Base-by-base conservation (phyloP, 2,797 vertebrate genomes). In the Heterohyrax brucei region DNA sequence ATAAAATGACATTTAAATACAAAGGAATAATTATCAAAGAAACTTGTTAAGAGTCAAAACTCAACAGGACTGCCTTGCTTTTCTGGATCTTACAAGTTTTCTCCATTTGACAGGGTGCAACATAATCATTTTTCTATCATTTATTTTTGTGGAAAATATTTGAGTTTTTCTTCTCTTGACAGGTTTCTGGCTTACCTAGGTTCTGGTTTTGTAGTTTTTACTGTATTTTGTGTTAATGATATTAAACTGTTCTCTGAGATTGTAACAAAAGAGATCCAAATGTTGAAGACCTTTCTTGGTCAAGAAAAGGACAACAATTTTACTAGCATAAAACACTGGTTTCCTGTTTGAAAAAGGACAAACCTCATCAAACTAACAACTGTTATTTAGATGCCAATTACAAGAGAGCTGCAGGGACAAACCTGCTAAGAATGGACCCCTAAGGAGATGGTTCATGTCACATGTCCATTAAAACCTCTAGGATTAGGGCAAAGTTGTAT, bases 331-430 rank as follows among this genome's bases (percentile, higher is more conserved):
- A 70, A 30, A 64, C 61, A 84, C 5, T 13, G n/a, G 22, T 68
- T 95, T 95, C 90, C n/a, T 87, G 33, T 79, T 84, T 95, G 73
- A 95, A 96, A 93, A 1, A 86, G 10, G 77, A 79, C 44, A 89
- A 92, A 89, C 2, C 9, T 53, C 95, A 72, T 70, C 89, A 39
- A 96, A 87, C 10, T 79, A 89, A 68, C 10, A 68, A 10, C n/a
- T 53, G 7, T 39, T 46, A 66, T 79, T 75, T 48, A 70, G 64
- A 53, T 13, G 7, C 26, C 86, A 13, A 91, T 24, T 72, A 59
- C 84, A 61, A 75, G 8, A 30, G 28, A 22, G 18, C 7, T 26
- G 28, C 61, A 10, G 2, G 39, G 33, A 18, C 4, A 10, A 53
- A 24, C 18, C 56, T 89, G 30, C 59, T 66, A 6, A 53, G 87